A percentile compares a stretch with the other conserved stretches of the same genome.
phyloP scores from a whole-genome alignment of 2,797 vertebrate genomes.

The Dermochelys coriacea region DNA sequence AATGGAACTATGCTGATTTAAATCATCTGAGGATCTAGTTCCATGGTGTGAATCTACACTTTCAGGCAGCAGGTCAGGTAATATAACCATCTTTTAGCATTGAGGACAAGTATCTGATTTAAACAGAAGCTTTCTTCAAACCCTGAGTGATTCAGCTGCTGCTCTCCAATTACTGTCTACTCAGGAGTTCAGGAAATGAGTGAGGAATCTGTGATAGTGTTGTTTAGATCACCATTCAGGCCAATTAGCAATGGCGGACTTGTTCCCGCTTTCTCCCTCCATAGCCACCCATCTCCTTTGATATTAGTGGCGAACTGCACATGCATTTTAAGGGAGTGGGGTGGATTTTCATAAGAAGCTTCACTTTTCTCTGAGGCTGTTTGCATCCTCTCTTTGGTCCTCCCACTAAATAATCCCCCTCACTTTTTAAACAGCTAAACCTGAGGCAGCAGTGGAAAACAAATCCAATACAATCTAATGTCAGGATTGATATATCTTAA shows the following conservation, averaged over 20 bases:
- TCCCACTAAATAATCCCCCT: slow-evolving; percentile 14
- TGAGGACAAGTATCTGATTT: not conserved
- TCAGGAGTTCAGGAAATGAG: not conserved
- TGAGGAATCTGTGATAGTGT: not conserved
- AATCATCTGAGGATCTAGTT: not conserved
- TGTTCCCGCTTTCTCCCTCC: not conserved
- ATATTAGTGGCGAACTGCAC: not conserved
- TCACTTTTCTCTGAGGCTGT: not conserved
- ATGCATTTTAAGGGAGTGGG: not conserved
- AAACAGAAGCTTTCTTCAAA: not conserved
- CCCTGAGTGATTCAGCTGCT: not conserved
- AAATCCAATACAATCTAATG: slow-evolving; percentile 3
- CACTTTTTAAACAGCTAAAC: slow-evolving; percentile 46
- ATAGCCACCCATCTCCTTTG: not conserved
- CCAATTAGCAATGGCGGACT: not conserved
- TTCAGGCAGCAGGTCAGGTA: not conserved
- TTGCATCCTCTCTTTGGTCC: not conserved
- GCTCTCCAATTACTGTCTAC: not conserved
- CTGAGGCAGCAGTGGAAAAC: not conserved
- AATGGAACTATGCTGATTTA: not conserved
- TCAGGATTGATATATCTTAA: slow-evolving; percentile 16
- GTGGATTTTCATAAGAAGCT: not conserved
- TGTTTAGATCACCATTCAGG: not conserved
- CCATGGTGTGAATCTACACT: not conserved
- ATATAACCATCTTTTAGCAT: not conserved